A percentile compares a stretch with the other conserved stretches of the same genome.
phyloP scores from a whole-genome alignment of 2,797 vertebrate species.

The Channallabes apus region DNA sequence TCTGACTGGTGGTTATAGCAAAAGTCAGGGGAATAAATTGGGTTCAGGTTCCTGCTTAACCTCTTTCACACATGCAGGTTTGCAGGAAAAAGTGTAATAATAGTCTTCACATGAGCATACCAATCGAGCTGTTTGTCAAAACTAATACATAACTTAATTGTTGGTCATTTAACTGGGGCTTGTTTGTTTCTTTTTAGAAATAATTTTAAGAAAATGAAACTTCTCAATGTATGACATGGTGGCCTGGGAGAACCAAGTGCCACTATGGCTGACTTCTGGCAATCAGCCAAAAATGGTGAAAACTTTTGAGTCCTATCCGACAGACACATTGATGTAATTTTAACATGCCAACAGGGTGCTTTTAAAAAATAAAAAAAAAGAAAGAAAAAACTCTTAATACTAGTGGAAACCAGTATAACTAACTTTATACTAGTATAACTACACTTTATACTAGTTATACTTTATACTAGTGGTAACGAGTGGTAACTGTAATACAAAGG shows the following conservation, averaged over 20 bases:
- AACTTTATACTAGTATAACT: too few relatives aligned
- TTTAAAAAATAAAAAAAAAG: too few relatives aligned
- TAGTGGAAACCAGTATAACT: too few relatives aligned
- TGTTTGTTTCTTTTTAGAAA: slow-evolving; percentile 15
- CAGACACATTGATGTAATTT: not conserved
- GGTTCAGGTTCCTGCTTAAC: slow-evolving; percentile 34
- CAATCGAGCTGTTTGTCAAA: not conserved
- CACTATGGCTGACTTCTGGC: not conserved
- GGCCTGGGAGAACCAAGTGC: not conserved
- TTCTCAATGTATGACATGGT: not conserved
- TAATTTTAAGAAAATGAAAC: not conserved
- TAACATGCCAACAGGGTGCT: too few relatives aligned
- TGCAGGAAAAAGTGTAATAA: slow-evolving; percentile 8
- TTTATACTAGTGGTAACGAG: too few relatives aligned
- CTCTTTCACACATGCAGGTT: slow-evolving; percentile 12
- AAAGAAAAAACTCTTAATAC: not conserved
- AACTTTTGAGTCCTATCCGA: not conserved
- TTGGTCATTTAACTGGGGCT: not conserved
- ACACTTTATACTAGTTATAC: too few relatives aligned
- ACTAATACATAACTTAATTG: not conserved
- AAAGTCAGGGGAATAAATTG: slow-evolving; percentile 39
- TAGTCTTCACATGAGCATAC: not conserved
- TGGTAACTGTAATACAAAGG: not conserved
- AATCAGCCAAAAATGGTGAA: too few relatives aligned
- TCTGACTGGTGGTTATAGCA: slow-evolving; percentile 41